A percentile compares a stretch with the other conserved stretches of the same genome.
phyloP scores from a whole-genome alignment of 2,113 vertebrate species.

The Bambusicola thoracicus region DNA sequence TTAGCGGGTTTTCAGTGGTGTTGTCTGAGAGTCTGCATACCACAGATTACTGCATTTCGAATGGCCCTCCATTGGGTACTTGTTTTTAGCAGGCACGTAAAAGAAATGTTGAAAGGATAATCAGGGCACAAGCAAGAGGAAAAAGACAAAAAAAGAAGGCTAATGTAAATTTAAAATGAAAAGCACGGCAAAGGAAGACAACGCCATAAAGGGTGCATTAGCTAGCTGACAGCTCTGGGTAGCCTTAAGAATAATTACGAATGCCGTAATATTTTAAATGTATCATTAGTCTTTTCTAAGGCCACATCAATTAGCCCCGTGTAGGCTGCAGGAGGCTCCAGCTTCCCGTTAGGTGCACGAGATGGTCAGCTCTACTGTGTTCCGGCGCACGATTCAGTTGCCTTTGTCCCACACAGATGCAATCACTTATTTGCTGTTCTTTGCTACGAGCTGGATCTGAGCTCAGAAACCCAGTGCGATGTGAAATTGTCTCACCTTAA shows the following conservation, averaged over 20 bases:
- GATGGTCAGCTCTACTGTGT: background rate
- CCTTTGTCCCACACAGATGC: background rate
- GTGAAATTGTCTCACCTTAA: background rate
- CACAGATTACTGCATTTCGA: background rate
- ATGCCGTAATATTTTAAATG: background rate
- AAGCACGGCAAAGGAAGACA: background rate
- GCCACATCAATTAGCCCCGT: background rate
- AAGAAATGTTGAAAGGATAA: background rate
- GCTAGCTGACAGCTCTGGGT: background rate
- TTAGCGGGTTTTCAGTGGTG: background rate
- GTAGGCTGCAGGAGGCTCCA: background rate
- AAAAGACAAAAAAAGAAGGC: background rate
- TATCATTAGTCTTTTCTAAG: background rate
- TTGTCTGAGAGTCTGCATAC: background rate
- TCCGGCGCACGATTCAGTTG: background rate
- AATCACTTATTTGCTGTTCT: background rate
- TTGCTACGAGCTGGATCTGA: background rate
- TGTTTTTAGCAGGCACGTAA: background rate
- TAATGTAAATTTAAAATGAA: background rate
- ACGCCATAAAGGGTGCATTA: background rate
- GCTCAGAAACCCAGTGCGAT: background rate
- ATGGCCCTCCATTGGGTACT: background rate
- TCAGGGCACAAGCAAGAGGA: background rate
- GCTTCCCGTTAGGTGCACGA: accelerated
- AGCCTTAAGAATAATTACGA: background rate